Percentiles rank a stretch among this genome's conserved stretches.
Evolutionary conservation across 1,140 invertebrate species (phyloP).

Genomic region (Danaus melanippus): DNA sequence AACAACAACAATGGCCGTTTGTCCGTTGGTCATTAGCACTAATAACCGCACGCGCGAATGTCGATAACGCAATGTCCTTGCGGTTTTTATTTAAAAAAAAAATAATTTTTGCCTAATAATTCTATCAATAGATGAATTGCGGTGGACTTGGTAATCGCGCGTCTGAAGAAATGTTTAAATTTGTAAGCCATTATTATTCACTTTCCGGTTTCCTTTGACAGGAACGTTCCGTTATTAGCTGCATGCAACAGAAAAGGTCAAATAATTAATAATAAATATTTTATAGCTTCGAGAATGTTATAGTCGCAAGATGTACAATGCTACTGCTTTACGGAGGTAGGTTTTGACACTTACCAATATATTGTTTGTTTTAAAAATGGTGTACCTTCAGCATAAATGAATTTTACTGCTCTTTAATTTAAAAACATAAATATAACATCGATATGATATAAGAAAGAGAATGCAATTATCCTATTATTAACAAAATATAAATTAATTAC

Average conservation of each 20-base stretch:
- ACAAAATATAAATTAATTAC: too few relatives aligned
- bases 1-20: slow-evolving; percentile 39
- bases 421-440: too few relatives aligned
- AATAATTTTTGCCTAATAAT: slow-evolving; percentile 38
- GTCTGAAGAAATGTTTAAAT: slow-evolving; percentile 34
- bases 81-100: slow-evolving; percentile 37
- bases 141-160: slow-evolving; percentile 49
- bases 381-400: too few relatives aligned
- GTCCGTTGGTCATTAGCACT: slow-evolving; percentile 55
- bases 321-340: too few relatives aligned
- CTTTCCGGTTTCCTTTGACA: slow-evolving; percentile 32
- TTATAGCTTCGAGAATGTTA: neutral
- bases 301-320: too few relatives aligned
- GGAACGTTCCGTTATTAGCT: slow-evolving; percentile 11
- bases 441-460: too few relatives aligned
- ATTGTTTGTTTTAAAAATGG: too few relatives aligned
- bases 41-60: slow-evolving; percentile 52
- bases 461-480: too few relatives aligned
- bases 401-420: too few relatives aligned
- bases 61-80: slow-evolving; percentile 35
- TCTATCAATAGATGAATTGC: slow-evolving; percentile 61
- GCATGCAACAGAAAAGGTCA: slow-evolving; percentile 10
- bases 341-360: too few relatives aligned
- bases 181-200: slow-evolving; percentile 30
- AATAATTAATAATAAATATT: slow-evolving; percentile 7